These are phyloP conservation scores for Leptobrachium ailaonicum DNA, from an alignment of 2,113 vertebrate genomes.

Conservation along the genomic window DNA sequence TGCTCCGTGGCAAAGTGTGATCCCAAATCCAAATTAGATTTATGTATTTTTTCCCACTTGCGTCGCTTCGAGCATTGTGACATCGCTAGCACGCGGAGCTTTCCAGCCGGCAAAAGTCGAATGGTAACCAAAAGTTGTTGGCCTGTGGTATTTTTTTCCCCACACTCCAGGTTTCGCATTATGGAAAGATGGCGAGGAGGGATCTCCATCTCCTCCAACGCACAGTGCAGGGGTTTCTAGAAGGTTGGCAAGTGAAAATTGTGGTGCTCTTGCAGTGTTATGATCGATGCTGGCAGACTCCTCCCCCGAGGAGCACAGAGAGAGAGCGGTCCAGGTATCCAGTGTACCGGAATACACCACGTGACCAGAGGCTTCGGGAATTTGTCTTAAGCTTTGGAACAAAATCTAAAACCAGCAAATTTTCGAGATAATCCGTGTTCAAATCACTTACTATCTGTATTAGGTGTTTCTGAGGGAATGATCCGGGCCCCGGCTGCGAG, in stretches of 20 bases:
- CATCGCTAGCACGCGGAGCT: slow-evolving; percentile 64
- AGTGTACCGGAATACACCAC: not conserved
- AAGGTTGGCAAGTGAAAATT: slow-evolving; percentile 74
- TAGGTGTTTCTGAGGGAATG: no score
- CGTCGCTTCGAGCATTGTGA: slow-evolving; percentile 72
- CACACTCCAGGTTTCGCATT: slow-evolving; percentile 56
- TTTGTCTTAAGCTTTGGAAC: not conserved
- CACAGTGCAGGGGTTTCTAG: slow-evolving; percentile 66
- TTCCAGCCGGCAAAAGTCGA: slow-evolving; percentile 71
- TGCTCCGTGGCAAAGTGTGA: slow-evolving; percentile 64
- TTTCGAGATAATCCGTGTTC: not conserved
- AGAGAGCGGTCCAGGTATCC: slow-evolving; percentile 6
- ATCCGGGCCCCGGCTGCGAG: no score
- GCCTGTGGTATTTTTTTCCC: no score
- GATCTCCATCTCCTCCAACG: slow-evolving; percentile 63
- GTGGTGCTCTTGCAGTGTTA: slow-evolving; percentile 58
- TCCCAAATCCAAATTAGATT: slow-evolving; percentile 70
- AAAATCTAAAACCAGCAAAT: not conserved
- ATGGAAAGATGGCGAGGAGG: slow-evolving; percentile 64
- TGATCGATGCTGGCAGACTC: slow-evolving; percentile 62
- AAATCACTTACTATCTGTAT: no score
- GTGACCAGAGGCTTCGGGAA: not conserved
- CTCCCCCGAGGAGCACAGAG: not conserved
- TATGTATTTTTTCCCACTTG: slow-evolving; percentile 72
- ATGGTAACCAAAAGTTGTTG: slow-evolving; percentile 67